Base-by-base conservation (phyloP, 2,888 invertebrate genomes). In the Eulithis prunata region DNA sequence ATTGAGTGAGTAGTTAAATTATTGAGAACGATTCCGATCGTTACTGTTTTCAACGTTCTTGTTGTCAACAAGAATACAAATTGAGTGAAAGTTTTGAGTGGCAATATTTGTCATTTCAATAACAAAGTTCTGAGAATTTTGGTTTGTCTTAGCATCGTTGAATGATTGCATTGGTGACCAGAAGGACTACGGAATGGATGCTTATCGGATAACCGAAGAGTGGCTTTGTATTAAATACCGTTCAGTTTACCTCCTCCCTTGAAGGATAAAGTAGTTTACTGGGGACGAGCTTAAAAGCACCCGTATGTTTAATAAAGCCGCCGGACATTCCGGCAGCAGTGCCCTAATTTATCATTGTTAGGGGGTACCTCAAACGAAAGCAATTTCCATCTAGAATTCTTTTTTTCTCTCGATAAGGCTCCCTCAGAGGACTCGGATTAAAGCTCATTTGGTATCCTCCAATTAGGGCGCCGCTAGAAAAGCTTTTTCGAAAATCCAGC, bases 311-410 rank as follows among this genome's bases (percentile, higher is more conserved):
- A 87, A 89, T 89, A 90, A 88, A 88, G 83, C 80, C 78, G 75
- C 76, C 80, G 86, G 86, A 86, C 86, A 82, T 85, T 85, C 77
- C 76, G 82, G 83, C 85, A 83, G 82, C 76, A 81, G 81, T 79
- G 72, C 79, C 82, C 88, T 88, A 89, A 90, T 90, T 92, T 90
- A 88, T 90, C 89, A 89, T 87, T 89, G 87, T 87, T 87, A 86
- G 80, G 83, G 79, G 78, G 80, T 78, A 83, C 82, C 82, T 86
- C 83, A 85, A 88, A 86, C 82, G 85, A 86, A 87, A 87, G 89
- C 86, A 87, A 90, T 91, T 88, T 87, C 81, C 84, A 78, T 80
- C 81, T 82, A 82, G 83, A 77, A 79, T 77, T 72, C 80, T 84
- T 86, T 83, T 32, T 78, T 83, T 79, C 84, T 83, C 81, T 78